Evolutionary conservation across 2,113 vertebrate species (phyloP).

Genomic region (Stigmatopora argus): DNA sequence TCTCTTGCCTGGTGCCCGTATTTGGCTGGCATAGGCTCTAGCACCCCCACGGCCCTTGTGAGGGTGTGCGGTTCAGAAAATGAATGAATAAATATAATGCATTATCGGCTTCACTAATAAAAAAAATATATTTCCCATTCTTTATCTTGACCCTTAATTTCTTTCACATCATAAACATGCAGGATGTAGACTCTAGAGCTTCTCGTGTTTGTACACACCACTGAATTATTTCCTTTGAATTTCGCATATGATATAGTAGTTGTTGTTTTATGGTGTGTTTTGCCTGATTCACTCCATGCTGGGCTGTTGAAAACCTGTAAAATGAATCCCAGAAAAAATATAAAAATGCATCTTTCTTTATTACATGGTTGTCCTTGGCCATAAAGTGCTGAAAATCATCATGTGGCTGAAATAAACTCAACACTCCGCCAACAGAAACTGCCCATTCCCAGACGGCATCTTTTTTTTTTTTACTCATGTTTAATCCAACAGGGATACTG

Average conservation of each 20-base stretch:
- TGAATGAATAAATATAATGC: no score
- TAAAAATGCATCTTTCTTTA: constrained; percentile 24
- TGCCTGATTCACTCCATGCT: constrained; percentile 15
- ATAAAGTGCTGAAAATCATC: constrained; percentile 40
- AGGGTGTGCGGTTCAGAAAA: no score
- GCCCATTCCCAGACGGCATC: constrained; percentile 38
- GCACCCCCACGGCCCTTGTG: no score
- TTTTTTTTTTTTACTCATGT: constrained; percentile 48
- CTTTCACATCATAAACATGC: background rate
- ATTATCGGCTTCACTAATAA: background rate
- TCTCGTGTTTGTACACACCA: background rate
- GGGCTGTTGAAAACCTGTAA: constrained; percentile 22
- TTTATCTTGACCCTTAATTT: background rate
- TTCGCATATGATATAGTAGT: constrained; percentile 7
- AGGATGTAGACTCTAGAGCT: background rate
- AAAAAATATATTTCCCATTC: background rate
- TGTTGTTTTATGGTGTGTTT: constrained; percentile 18
- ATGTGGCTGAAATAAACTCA: constrained; percentile 24
- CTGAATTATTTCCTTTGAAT: constrained; percentile 2
- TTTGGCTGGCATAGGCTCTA: no score
- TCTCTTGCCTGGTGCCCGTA: no score
- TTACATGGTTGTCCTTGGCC: constrained; percentile 22
- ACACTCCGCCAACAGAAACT: constrained; percentile 39
- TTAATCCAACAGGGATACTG: constrained; percentile 58
- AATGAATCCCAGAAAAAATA: constrained; percentile 35